A percentile compares a stretch with the other conserved stretches of the same genome.
phyloP scores from a whole-genome alignment of 1,140 invertebrate species.

The Wasmannia auropunctata region DNA sequence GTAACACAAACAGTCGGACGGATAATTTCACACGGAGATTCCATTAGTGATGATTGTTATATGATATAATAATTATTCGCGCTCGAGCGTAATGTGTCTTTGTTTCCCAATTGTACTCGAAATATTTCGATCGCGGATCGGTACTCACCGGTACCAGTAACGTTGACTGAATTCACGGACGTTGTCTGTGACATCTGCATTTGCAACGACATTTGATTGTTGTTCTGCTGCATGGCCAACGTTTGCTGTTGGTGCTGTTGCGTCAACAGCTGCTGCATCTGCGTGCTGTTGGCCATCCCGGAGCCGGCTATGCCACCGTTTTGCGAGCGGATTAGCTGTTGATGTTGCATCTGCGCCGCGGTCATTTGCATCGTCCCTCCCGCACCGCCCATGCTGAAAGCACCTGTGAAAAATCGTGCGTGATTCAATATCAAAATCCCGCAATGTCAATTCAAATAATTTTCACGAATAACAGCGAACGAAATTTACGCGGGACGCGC shows the following conservation, averaged over 20 bases:
- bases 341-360: conserved; percentile 85
- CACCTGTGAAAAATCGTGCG: conserved; percentile 75
- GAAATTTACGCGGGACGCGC: background rate
- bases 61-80: background rate
- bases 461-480: background rate
- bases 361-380: conserved; percentile 86
- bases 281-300: conserved; percentile 80
- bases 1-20: too few relatives aligned
- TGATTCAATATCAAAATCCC: conserved; percentile 13
- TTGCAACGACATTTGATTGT: conserved; percentile 85
- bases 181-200: conserved; percentile 85
- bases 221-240: conserved; percentile 87
- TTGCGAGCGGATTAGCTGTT: conserved; percentile 84
- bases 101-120: too few relatives aligned
- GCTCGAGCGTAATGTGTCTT: background rate
- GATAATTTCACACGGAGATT: background rate
- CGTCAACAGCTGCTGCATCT: conserved; percentile 86
- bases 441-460: conserved; percentile 22
- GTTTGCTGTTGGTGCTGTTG: conserved; percentile 88
- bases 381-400: conserved; percentile 82
- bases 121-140: too few relatives aligned
- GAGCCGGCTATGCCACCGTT: conserved; percentile 79
- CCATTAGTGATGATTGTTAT: background rate
- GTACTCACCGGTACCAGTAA: conserved; percentile 79
- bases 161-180: conserved; percentile 82